Conservation (phyloP, 2,113 vertebrate species). For the Callocephalon fimbriatum region DNA sequence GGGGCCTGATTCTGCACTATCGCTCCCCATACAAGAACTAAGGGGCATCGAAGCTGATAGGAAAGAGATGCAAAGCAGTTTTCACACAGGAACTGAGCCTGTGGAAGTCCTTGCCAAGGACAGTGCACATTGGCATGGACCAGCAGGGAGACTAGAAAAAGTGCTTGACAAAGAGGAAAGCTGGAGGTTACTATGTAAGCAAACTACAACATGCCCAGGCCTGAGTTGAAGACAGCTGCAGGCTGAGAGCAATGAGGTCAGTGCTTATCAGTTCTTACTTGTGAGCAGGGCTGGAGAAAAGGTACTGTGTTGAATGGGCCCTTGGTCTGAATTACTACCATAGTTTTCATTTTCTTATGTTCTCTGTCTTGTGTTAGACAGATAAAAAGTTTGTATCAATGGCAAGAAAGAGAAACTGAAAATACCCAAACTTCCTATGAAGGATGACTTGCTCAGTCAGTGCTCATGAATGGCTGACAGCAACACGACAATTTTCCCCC, state of each 20-base stretch:
- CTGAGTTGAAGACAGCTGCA: neutral
- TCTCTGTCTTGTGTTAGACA: neutral
- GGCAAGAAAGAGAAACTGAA: neutral
- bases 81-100: neutral
- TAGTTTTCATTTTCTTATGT: neutral
- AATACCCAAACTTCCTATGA: neutral
- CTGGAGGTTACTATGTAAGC: neutral
- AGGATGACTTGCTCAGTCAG: neutral
- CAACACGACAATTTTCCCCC: neutral
- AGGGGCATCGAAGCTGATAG: neutral
- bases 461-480: neutral
- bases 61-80: accelerated
- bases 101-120: neutral
- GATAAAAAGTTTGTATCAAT: neutral
- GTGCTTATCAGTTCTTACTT: too few species aligned
- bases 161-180: neutral
- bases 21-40: neutral
- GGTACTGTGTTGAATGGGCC: too few species aligned
- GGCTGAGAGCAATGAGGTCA: neutral
- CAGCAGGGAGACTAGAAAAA: neutral
- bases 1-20: neutral
- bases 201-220: neutral
- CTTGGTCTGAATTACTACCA: neutral
- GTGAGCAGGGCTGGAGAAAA: neutral
- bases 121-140: neutral